Evolutionary conservation across 2,113 vertebrate genomes (phyloP).

Genomic region (Odocoileus virginianus): DNA sequence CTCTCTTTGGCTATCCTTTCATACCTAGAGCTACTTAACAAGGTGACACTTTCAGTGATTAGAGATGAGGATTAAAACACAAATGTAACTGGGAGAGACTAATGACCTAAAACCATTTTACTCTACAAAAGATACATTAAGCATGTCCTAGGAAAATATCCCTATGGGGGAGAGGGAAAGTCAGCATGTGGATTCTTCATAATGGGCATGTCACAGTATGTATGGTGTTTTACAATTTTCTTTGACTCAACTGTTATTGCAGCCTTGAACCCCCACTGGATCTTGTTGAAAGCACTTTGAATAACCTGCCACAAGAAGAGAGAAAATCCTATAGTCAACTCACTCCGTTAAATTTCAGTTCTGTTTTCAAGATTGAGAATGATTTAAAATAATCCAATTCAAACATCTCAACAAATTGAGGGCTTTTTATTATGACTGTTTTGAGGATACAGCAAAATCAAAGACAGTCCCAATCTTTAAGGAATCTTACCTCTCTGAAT

Average conservation of each 20-base stretch:
- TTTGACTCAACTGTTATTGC: neutral
- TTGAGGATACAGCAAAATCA: neutral
- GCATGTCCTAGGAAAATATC: neutral
- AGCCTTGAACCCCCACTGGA: neutral
- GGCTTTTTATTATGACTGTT: neutral
- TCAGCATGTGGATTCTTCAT: neutral
- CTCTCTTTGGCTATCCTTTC: neutral
- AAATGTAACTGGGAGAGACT: neutral
- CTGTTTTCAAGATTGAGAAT: neutral
- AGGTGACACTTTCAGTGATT: neutral
- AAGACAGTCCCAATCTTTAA: neutral
- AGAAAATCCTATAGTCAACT: neutral
- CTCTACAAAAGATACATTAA: neutral
- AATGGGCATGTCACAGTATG: neutral
- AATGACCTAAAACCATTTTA: neutral
- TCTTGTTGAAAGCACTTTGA: neutral
- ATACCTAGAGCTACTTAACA: neutral
- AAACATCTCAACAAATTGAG: conserved; percentile 17
- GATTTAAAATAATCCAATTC: neutral
- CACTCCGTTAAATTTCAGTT: neutral
- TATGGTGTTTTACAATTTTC: neutral
- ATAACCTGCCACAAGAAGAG: neutral
- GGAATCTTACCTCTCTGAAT: neutral
- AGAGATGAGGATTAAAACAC: neutral
- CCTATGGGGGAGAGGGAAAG: neutral